Evolutionary conservation across 2,888 invertebrate genomes (phyloP).

Genomic region (Drosophila demipolita): DNA sequence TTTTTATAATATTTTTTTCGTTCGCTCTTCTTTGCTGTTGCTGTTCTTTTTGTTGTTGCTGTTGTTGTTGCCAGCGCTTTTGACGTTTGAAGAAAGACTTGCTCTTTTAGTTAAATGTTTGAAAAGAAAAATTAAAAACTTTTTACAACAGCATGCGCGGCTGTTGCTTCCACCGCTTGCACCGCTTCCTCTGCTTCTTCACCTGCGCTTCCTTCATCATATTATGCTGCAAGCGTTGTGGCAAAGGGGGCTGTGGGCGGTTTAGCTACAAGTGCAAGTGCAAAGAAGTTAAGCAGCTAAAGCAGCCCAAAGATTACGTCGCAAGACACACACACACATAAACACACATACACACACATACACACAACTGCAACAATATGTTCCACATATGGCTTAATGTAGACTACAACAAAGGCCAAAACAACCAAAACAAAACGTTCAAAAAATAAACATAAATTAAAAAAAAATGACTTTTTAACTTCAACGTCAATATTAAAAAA

Average conservation of each 20-base stretch:
- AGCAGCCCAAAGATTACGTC: constrained; percentile 58
- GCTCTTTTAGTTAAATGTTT: constrained; percentile 81
- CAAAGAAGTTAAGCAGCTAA: constrained; percentile 76
- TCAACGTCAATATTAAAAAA: constrained; percentile 24
- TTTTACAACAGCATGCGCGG: constrained; percentile 75
- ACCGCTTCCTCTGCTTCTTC: constrained; percentile 8
- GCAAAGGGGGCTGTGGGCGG: background rate
- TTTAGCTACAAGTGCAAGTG: constrained; percentile 64
- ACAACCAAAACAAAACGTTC: constrained; percentile 6
- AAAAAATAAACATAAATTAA: background rate
- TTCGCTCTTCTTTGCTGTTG: constrained; percentile 21
- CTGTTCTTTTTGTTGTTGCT: constrained; percentile 19
- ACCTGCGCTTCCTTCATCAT: constrained; percentile 37
- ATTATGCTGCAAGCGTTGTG: constrained; percentile 57
- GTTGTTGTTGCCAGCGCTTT: constrained; percentile 31
- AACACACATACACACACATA: constrained; percentile 5
- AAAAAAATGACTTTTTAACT: constrained; percentile 1
- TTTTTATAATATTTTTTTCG: constrained; percentile 10
- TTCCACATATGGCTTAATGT: constrained; percentile 62
- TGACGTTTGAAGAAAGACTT: constrained; percentile 51
- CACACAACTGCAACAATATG: constrained; percentile 32
- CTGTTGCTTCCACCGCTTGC: constrained; percentile 32
- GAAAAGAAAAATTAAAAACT: constrained; percentile 81
- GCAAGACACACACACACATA: constrained; percentile 12
- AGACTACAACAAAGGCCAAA: constrained; percentile 31